Evolutionary conservation across 2,113 vertebrate species (phyloP).

Genomic region (Thomomys bottae): DNA sequence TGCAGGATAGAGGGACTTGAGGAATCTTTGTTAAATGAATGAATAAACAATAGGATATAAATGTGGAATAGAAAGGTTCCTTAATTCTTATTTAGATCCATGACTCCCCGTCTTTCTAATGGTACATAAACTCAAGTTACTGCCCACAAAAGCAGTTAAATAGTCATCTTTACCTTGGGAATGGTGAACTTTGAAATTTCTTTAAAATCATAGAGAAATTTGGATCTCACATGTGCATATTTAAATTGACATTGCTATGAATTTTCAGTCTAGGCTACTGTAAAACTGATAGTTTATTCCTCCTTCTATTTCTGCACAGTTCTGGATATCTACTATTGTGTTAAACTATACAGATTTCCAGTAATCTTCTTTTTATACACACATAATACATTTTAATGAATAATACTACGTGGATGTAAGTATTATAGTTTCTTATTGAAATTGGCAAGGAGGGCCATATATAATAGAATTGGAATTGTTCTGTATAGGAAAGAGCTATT

Average conservation of each 20-base stretch:
- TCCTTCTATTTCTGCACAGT: conserved; percentile 9
- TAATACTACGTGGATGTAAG: not conserved
- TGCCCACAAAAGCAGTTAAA: not conserved
- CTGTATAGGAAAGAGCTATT: not conserved
- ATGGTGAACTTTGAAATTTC: conserved; percentile 12
- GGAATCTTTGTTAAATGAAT: not conserved
- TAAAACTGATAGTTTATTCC: not conserved
- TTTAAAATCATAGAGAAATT: not conserved
- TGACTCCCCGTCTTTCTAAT: not conserved
- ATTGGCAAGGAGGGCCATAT: not conserved
- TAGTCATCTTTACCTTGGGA: not conserved
- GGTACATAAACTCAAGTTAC: not conserved
- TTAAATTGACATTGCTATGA: conserved; percentile 29
- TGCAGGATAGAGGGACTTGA: no score
- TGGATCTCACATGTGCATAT: not conserved
- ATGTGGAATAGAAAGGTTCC: not conserved
- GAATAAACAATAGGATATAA: not conserved
- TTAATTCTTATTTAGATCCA: not conserved
- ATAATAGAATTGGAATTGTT: not conserved
- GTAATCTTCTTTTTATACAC: not conserved
- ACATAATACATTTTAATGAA: not conserved
- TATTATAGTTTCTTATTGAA: not conserved
- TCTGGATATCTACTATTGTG: not conserved
- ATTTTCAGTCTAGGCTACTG: conserved; percentile 23
- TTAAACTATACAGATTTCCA: not conserved